phyloP scores from a whole-genome alignment of 2,113 vertebrate genomes.

The Hippoglossus stenolepis region DNA sequence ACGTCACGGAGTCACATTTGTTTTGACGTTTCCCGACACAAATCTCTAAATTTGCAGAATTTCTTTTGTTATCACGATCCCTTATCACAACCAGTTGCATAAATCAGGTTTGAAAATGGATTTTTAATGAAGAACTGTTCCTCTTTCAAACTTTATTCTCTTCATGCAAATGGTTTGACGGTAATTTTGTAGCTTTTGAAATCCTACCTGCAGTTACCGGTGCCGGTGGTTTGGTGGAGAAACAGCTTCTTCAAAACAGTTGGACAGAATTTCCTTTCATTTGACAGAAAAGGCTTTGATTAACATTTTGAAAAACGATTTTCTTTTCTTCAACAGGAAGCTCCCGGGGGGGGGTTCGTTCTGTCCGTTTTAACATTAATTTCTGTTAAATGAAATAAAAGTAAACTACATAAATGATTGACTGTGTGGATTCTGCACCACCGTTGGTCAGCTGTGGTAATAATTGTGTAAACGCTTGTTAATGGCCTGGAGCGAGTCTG shows the following conservation, averaged over 20 bases:
- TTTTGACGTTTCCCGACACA: constrained; percentile 4
- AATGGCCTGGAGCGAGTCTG: constrained; percentile 13
- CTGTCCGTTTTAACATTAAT: constrained; percentile 31
- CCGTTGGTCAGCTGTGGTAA: not conserved
- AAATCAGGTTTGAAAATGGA: constrained; percentile 10
- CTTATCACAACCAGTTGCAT: constrained; percentile 21
- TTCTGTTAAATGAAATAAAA: constrained; percentile 6
- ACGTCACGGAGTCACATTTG: not conserved
- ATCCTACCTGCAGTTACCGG: not conserved
- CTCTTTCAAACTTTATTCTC: constrained; percentile 9
- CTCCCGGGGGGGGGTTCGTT: constrained; percentile 4
- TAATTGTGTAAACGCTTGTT: constrained; percentile 3
- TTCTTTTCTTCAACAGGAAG: not conserved
- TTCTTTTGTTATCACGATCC: not conserved
- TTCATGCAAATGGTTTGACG: constrained; percentile 12
- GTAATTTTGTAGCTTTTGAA: constrained; percentile 44
- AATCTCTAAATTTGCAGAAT: not conserved
- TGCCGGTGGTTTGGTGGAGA: not conserved
- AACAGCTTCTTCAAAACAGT: constrained; percentile 4
- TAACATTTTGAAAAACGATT: constrained; percentile 24
- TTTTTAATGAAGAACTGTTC: constrained; percentile 31
- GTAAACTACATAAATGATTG: constrained; percentile 18
- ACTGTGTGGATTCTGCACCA: not conserved
- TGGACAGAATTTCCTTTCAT: constrained; percentile 34
- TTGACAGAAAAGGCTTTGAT: constrained; percentile 13